phyloP scores from a whole-genome alignment of 2,797 vertebrate genomes.

The Sebastes minor region DNA sequence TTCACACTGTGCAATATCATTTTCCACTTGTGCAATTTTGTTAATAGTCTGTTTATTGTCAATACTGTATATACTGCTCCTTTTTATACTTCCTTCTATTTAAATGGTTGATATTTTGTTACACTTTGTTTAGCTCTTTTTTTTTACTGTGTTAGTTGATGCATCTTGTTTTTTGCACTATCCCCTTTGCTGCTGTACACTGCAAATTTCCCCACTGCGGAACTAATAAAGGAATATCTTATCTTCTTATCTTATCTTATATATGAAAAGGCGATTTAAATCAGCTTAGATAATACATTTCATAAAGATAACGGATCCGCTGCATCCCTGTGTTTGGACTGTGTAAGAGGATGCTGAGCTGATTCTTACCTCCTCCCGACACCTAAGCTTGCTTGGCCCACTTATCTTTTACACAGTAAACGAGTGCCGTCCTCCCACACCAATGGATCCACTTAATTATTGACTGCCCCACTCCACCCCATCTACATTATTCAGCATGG shows the following conservation, averaged over 20 bases:
- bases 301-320: background rate
- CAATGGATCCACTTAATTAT: conserved; percentile 86
- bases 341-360: conserved; percentile 43
- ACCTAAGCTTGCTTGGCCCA: conserved; percentile 63
- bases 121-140: too few species aligned
- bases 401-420: conserved; percentile 71
- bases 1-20: accelerated
- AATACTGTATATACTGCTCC: too few species aligned
- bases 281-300: background rate
- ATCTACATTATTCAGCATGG: conserved; percentile 84
- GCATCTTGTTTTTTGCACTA: too few species aligned
- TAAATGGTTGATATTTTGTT: too few species aligned
- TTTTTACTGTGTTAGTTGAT: too few species aligned
- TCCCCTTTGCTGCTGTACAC: too few species aligned
- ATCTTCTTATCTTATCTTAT: too few species aligned
- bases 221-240: too few species aligned
- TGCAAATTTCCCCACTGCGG: too few species aligned
- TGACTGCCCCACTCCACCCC: conserved; percentile 80
- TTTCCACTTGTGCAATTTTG: too few species aligned
- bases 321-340: background rate
- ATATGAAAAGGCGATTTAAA: background rate
- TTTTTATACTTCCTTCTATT: too few species aligned
- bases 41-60: too few species aligned
- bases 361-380: conserved; percentile 38
- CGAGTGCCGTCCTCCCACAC: conserved; percentile 78